Conservation (phyloP, 2,797 vertebrate genomes). For the Erethizon dorsatum region DNA sequence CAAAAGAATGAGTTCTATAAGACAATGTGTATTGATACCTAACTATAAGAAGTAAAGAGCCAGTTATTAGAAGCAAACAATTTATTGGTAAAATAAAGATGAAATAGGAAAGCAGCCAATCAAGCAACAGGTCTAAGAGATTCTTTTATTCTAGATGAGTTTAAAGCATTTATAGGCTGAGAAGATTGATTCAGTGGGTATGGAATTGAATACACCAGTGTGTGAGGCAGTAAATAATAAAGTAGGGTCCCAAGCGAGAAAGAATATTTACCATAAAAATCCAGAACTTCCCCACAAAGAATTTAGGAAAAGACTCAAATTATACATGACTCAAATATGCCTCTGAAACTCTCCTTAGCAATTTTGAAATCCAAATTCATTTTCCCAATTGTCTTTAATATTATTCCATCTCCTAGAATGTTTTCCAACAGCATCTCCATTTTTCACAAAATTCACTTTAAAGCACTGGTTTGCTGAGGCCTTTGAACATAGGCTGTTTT, state of each 20-base stretch:
- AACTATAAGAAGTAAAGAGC: not conserved
- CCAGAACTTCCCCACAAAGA: not conserved
- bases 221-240: not conserved
- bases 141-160: not conserved
- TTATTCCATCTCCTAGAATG: not conserved
- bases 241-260: not conserved
- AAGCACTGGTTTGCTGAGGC: not conserved
- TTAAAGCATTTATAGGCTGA: not conserved
- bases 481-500: not conserved
- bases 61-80: not conserved
- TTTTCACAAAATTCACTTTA: not conserved
- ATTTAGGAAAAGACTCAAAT: not conserved
- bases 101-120: not conserved
- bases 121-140: not conserved
- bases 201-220: not conserved
- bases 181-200: not conserved
- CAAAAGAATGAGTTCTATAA: not conserved
- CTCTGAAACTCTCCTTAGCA: not conserved
- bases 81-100: not conserved
- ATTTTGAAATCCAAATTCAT: not conserved
- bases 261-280: not conserved
- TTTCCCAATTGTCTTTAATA: constrained; percentile 1
- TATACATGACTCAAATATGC: not conserved
- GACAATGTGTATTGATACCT: not conserved
- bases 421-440: not conserved